phyloP scores from a whole-genome alignment of 1,140 invertebrate species.

The Plodia interpunctella region DNA sequence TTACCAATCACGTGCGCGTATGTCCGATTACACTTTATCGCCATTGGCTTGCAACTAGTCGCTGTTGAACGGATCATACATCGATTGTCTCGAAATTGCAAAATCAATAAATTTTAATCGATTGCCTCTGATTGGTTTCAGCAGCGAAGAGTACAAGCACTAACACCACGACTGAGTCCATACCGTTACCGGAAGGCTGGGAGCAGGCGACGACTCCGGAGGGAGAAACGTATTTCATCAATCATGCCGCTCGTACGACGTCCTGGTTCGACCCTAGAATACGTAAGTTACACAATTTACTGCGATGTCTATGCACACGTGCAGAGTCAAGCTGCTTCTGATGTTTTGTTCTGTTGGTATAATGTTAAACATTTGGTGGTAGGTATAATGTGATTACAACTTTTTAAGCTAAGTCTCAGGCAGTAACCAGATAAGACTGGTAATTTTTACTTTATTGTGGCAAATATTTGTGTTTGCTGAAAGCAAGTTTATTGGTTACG shows the following conservation, averaged over 20 bases:
- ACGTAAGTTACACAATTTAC: slow-evolving; percentile 82
- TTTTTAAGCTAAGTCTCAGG: too few relatives aligned
- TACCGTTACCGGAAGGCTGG: slow-evolving; percentile 95
- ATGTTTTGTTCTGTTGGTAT: not conserved
- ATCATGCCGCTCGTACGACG: slow-evolving; percentile 95
- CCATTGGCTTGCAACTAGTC: slow-evolving; percentile 61
- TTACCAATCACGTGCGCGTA: slow-evolving; percentile 41
- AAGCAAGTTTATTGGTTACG: too few relatives aligned
- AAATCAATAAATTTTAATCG: slow-evolving; percentile 30
- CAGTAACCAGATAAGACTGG: too few relatives aligned
- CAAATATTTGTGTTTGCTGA: too few relatives aligned
- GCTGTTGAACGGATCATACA: slow-evolving; percentile 64
- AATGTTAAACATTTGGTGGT: too few relatives aligned
- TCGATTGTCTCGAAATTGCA: slow-evolving; percentile 27
- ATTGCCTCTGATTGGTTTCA: slow-evolving; percentile 65
- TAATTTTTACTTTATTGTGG: too few relatives aligned
- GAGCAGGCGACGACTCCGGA: slow-evolving; percentile 95
- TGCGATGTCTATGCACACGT: not conserved
- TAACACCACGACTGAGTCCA: slow-evolving; percentile 69
- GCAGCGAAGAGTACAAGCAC: slow-evolving; percentile 75
- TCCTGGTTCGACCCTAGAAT: slow-evolving; percentile 98
- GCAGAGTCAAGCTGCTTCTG: not conserved
- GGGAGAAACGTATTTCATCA: slow-evolving; percentile 98
- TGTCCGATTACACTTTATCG: slow-evolving; percentile 25
- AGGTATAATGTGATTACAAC: too few relatives aligned